Base-by-base conservation (phyloP, 2,888 invertebrate genomes). In the Hetaerina titia region DNA sequence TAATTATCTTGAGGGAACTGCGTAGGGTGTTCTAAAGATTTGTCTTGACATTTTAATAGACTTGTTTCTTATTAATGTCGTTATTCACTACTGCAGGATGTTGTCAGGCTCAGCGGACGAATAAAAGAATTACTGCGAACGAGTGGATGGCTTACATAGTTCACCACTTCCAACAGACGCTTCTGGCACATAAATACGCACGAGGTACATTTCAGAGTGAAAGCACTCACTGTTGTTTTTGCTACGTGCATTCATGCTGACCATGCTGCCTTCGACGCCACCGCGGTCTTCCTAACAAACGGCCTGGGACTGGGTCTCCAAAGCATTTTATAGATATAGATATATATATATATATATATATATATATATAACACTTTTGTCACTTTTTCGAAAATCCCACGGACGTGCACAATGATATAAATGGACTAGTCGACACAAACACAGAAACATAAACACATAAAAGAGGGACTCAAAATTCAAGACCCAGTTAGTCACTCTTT, bases 41-140 rank as follows among this genome's bases (percentile, higher is more conserved):
- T 81, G 81, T 81, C 81, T 81, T 31, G 81, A 81, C 81, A 81
- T 81, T 81, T 81, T 81, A 81, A 81, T 81, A 31, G 81, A 31
- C 69, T 22, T 81, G 31, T 31, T 22, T 81, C 81, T 81, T 81
- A 81, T 81, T 81, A 81, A 81, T 81, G 81, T 31, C 81, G 81
- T 81, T 81, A 81, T 81, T 81, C 81, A 81, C 81, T 31, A 81
- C 81, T 15, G 81, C 81, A 81, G 31, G 81, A 31, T 31, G 45
- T 45, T 45, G 81, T 31, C 81, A 31, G 31, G 31, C 25, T 81
- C 31, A 81, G 81, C 81, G 81, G 81, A 81, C 81, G 81, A 81
- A 81, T 81, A 22, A 31, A 81, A 81, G 81, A 81, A 31, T 81
- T 81, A 81, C 81, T 25, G 81, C 81, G 8, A 31, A 25, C 5